Percentiles rank a stretch among this genome's conserved stretches.
Conservation (phyloP, 2,888 invertebrate genomes). For the Spilarctia lutea region DNA sequence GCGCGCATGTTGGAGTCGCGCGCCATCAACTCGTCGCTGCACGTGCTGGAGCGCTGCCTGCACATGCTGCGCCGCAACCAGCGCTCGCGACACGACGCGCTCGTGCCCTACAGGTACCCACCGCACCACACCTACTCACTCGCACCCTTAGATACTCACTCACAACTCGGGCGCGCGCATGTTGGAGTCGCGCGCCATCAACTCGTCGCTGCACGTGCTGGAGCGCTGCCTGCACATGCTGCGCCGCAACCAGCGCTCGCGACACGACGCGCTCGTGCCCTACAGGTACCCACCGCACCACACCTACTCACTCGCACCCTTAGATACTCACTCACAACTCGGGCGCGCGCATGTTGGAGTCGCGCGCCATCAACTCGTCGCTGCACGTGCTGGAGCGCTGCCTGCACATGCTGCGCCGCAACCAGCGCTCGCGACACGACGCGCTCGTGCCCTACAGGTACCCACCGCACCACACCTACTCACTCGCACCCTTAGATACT, state of each 20-base stretch:
- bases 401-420: conserved; percentile 86
- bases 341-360: conserved; percentile 92
- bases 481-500: conserved; percentile 56
- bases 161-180: conserved; percentile 90
- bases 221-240: conserved; percentile 91
- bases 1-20: conserved; percentile 93
- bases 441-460: conserved; percentile 57
- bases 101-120: conserved; percentile 55
- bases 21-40: conserved; percentile 95
- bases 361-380: conserved; percentile 95
- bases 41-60: conserved; percentile 93
- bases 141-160: conserved; percentile 87
- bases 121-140: conserved; percentile 66
- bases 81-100: conserved; percentile 41
- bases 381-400: conserved; percentile 94
- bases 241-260: conserved; percentile 66
- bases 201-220: conserved; percentile 94
- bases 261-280: conserved; percentile 13
- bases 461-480: too few species aligned
- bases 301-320: too few species aligned
- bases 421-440: conserved; percentile 57
- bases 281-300: too few species aligned
- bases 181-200: conserved; percentile 95
- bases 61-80: conserved; percentile 84
- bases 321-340: conserved; percentile 50